A percentile compares a stretch with the other conserved stretches of the same genome.
Conservation (phyloP, 2,888 invertebrate genomes). For the Synergus japonicus region DNA sequence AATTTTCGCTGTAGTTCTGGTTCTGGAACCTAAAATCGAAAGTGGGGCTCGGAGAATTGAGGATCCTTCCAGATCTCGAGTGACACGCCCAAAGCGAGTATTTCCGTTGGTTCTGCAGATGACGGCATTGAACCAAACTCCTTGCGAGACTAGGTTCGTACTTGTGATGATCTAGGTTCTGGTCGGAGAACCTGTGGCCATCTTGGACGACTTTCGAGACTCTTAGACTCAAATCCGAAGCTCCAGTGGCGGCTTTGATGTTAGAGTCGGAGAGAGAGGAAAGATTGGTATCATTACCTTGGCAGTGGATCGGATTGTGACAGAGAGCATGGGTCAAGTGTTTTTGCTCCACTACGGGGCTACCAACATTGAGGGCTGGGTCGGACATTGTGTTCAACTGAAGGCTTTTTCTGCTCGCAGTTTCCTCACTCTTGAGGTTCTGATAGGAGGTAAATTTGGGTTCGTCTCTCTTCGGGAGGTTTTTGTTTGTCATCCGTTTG, state of each 20-base stretch:
- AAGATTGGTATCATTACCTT: slow-evolving; percentile 63
- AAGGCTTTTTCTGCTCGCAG: slow-evolving; percentile 57
- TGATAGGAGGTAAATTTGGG: slow-evolving; percentile 72
- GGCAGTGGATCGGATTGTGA: slow-evolving; percentile 50
- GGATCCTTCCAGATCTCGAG: slow-evolving; percentile 45
- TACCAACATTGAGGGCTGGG: slow-evolving; percentile 65
- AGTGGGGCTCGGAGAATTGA: slow-evolving; percentile 55
- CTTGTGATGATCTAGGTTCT: slow-evolving; percentile 65
- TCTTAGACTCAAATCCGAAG: slow-evolving; percentile 53
- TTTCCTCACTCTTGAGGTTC: slow-evolving; percentile 65
- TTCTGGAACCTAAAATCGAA: slow-evolving; percentile 56
- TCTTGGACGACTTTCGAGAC: slow-evolving; percentile 42
- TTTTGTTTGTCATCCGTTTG: slow-evolving; percentile 61
- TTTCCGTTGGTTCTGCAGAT: slow-evolving; percentile 60
- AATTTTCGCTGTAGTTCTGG: slow-evolving; percentile 52
- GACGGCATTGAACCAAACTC: slow-evolving; percentile 57
- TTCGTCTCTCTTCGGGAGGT: slow-evolving; percentile 61
- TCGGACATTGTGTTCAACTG: slow-evolving; percentile 72
- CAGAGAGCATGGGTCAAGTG: slow-evolving; percentile 53
- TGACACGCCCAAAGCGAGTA: slow-evolving; percentile 50
- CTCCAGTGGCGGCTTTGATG: slow-evolving; percentile 61
- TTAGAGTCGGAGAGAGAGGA: slow-evolving; percentile 73
- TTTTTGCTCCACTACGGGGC: slow-evolving; percentile 51
- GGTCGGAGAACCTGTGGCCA: slow-evolving; percentile 62
- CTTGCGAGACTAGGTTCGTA: slow-evolving; percentile 51